Percentiles rank a stretch among this genome's conserved stretches.
Conservation (phyloP, 2,797 vertebrate species). For the Crypturellus tataupa region DNA sequence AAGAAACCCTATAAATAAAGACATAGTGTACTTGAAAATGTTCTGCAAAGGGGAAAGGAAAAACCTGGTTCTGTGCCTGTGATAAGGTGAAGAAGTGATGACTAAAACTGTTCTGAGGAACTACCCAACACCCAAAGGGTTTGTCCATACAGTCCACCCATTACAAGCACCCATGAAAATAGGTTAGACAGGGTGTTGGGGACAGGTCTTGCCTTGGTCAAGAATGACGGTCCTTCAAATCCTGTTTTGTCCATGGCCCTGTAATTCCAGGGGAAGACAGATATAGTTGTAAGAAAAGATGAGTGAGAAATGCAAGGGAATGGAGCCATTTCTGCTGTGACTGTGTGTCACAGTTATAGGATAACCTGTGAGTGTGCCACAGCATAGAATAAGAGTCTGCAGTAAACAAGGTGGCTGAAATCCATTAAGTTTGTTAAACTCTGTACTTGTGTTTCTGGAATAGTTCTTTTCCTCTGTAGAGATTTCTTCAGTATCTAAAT, state of each 20-base stretch:
- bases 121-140: conserved; percentile 26
- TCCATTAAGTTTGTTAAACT: neutral
- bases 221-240: neutral
- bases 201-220: conserved; percentile 6
- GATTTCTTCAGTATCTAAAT: neutral
- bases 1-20: conserved; percentile 36
- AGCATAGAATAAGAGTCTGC: neutral
- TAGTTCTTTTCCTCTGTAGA: neutral
- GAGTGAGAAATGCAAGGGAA: neutral
- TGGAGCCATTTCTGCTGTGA: neutral
- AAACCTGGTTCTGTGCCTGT: neutral
- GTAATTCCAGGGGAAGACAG: neutral
- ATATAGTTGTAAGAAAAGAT: neutral
- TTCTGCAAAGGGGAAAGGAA: neutral
- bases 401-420: neutral
- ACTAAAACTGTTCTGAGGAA: conserved; percentile 44
- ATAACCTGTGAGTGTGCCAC: neutral
- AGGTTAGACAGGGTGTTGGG: neutral
- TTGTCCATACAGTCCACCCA: conserved; percentile 4
- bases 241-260: neutral
- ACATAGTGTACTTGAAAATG: neutral
- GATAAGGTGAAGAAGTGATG: conserved; percentile 21
- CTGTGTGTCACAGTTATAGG: neutral
- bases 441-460: neutral
- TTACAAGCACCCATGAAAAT: neutral